Evolutionary conservation across 1,140 invertebrate species (phyloP).

Genomic region (Cherax destructor): DNA sequence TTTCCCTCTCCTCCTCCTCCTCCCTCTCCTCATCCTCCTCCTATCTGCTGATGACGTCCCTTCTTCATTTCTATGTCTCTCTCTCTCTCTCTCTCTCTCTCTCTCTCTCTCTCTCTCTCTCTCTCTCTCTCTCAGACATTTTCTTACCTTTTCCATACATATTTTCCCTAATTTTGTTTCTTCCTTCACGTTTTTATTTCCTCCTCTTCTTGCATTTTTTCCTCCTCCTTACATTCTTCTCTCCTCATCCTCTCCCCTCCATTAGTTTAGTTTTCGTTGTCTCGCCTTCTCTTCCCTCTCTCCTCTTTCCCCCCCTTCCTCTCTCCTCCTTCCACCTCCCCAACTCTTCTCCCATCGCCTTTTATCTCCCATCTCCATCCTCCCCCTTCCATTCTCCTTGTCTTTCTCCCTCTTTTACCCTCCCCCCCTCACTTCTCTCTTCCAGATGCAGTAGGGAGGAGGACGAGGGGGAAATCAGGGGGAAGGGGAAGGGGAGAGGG

Average conservation of each 20-base stretch:
- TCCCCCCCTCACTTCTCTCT: too few species aligned
- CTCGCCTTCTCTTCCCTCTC: background rate
- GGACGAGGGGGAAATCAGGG: too few species aligned
- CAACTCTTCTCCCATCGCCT: background rate
- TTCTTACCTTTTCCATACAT: too few species aligned
- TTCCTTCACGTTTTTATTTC: background rate
- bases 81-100: too few species aligned
- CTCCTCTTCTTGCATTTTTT: background rate
- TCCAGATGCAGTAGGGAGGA: too few species aligned
- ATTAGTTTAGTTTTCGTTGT: background rate
- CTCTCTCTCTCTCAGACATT: too few species aligned
- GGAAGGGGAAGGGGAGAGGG: too few species aligned
- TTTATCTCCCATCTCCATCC: too few species aligned
- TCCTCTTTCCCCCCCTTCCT: background rate
- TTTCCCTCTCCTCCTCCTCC: background rate
- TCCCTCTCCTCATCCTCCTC: background rate
- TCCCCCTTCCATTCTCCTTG: background rate
- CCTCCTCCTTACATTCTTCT: background rate
- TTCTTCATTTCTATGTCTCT: too few species aligned
- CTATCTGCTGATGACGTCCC: too few species aligned
- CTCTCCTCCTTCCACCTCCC: background rate
- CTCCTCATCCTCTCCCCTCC: background rate
- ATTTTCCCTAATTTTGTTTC: too few species aligned
- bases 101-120: too few species aligned
- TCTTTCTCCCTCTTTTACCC: background rate